phyloP scores from a whole-genome alignment of 1,140 invertebrate species.

The Heliothis subflexa region DNA sequence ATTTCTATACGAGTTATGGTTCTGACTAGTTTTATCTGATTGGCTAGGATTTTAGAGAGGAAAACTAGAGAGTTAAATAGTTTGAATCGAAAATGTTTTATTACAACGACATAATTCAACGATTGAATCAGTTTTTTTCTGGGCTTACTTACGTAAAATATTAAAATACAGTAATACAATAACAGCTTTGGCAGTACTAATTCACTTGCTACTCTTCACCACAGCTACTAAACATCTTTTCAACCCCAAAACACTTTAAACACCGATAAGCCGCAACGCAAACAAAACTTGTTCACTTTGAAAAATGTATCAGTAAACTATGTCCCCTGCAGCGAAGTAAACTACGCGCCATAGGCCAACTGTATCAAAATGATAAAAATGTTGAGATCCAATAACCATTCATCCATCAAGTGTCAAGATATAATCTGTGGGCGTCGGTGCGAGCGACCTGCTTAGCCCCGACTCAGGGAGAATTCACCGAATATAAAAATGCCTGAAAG shows the following conservation, averaged over 20 bases:
- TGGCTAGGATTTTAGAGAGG: neutral
- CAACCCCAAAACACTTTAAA: constrained; percentile 32
- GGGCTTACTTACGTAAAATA: too few relatives aligned
- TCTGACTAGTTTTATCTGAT: constrained; percentile 21
- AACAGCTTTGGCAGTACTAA: too few relatives aligned
- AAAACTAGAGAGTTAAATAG: neutral
- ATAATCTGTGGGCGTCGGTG: constrained; percentile 82
- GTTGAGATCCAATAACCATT: constrained; percentile 87
- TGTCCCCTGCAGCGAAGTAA: constrained; percentile 53
- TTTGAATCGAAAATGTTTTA: neutral
- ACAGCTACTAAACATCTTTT: neutral
- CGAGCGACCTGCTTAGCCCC: constrained; percentile 82
- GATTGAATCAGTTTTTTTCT: too few relatives aligned
- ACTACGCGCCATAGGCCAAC: constrained; percentile 65
- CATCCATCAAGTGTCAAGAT: constrained; percentile 87
- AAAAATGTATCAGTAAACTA: constrained; percentile 56
- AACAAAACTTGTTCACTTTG: constrained; percentile 39
- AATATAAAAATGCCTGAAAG: constrained; percentile 84
- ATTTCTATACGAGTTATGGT: constrained; percentile 37
- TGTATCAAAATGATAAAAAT: constrained; percentile 87
- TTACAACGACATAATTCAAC: too few relatives aligned
- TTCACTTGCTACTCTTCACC: too few relatives aligned
- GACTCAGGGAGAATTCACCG: constrained; percentile 65
- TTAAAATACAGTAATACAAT: too few relatives aligned
- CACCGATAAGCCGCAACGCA: constrained; percentile 25